These are phyloP conservation scores for Apamea sordens DNA, from an alignment of 2,888 invertebrate genomes.

Conservation along the genomic window DNA sequence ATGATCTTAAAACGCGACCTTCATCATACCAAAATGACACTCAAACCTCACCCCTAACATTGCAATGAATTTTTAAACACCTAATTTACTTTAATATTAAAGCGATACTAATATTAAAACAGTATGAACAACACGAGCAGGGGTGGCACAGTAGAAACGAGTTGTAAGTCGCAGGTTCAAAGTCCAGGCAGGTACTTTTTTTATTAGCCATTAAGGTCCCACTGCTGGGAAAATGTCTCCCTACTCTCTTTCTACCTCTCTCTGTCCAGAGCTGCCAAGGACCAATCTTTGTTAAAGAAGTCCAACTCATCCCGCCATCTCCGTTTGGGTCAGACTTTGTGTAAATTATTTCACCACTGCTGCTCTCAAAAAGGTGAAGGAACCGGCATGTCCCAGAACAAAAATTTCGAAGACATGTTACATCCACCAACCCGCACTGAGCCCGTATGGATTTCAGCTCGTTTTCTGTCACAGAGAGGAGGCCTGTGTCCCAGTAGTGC, in stretches of 20 bases:
- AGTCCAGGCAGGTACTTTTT: neutral
- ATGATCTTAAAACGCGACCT: constrained; percentile 28
- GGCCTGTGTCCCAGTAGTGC: neutral
- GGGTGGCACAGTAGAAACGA: neutral
- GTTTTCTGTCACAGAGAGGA: no score
- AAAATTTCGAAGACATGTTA: no score
- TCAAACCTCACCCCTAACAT: constrained; percentile 22
- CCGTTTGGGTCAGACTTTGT: neutral
- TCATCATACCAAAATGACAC: constrained; percentile 6
- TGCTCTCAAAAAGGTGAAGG: no score
- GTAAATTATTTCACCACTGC: neutral
- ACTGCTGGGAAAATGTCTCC: no score
- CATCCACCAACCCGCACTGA: no score
- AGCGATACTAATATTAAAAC: constrained; percentile 24
- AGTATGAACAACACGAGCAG: neutral
- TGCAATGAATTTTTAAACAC: constrained; percentile 23
- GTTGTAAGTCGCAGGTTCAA: neutral
- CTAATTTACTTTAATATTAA: constrained; percentile 34
- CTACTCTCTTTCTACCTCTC: no score
- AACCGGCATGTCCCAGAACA: neutral
- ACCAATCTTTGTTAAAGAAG: no score
- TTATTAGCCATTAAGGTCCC: no score
- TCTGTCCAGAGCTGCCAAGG: no score
- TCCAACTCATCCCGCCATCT: no score
- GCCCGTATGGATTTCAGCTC: no score